Evolutionary conservation across 2,113 vertebrate genomes (phyloP), one percentile per base, ranked within the genome.

Genomic region (Pteronura brasiliensis): DNA sequence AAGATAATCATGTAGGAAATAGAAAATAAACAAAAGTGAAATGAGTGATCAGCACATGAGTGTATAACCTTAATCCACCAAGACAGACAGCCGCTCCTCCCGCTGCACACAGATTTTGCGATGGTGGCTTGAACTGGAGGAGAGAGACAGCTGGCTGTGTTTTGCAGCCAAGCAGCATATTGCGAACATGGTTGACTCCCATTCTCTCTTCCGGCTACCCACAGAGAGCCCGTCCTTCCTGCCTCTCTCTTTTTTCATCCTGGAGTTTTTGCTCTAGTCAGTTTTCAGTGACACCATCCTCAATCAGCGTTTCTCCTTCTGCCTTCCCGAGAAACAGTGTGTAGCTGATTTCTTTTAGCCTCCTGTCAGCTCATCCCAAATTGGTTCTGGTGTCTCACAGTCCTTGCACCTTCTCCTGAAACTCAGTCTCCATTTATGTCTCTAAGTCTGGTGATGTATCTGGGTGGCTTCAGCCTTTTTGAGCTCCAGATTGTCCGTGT

Each of bases 21-120:
- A 87, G 74, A 90, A 94, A 87, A 92, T 13, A 79, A 91, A 85
- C 57, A 93, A 76, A 95, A 88, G 39, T 84, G 52, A 83, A 88
- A 1, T 1, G 27, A 92, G 67, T 42, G 29, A 49, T 93, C 49
- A 44, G 55, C 88, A 59, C 20, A 25, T 6, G 17, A 82, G 71
- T 61, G 44, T 85, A 63, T 63, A 47, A 27, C 36, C 29, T 7
- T 27, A 36, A 36, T 42, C 74, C 57, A 10, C 57, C 23, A 14
- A 18, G 29, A 42, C 10, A 14, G 6, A 31, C 29, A 59, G 80
- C 63, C 20, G 29, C 47, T 27, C 36, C 21, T 79, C 55, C 76
- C 63, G 2, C 67, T 65, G 25, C 55, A 81, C 34, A 49, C 67
- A 44, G 76, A 27, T 23, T 74, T 44, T 17, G 61, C 2, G 0